Conservation (phyloP, 2,888 invertebrate species). For the Lasioglossum lativentre region DNA sequence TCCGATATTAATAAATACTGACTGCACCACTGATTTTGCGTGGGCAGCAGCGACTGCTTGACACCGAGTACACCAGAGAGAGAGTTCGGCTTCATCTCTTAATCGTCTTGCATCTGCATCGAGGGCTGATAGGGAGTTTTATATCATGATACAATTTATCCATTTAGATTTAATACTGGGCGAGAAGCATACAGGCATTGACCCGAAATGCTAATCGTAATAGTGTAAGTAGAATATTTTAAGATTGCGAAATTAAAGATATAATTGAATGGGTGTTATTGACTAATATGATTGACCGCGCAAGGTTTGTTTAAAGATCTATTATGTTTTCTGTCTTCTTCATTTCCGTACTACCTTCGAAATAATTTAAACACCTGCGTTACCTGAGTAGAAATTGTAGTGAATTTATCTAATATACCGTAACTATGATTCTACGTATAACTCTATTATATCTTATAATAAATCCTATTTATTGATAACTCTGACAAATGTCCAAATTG, state of each 20-base stretch:
- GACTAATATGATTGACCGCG: neutral
- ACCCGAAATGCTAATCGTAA: neutral
- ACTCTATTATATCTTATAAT: neutral
- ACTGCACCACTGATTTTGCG: neutral
- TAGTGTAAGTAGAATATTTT: neutral
- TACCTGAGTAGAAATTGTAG: neutral
- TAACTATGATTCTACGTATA: neutral
- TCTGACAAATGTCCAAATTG: neutral
- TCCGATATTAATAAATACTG: neutral
- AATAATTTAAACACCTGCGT: neutral
- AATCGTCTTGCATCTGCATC: neutral
- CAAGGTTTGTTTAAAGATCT: neutral
- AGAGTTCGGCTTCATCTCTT: neutral
- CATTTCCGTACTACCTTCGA: neutral
- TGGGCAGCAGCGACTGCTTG: neutral
- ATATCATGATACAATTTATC: conserved; percentile 5
- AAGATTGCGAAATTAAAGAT: neutral
- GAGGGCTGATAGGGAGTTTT: neutral
- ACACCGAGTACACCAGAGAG: neutral
- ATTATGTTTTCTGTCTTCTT: neutral
- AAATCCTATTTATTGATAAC: neutral
- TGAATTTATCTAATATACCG: neutral
- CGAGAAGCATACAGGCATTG: neutral
- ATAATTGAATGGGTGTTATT: neutral
- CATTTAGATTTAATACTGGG: neutral